Base-by-base conservation (phyloP, 2,797 vertebrate genomes). In the Danio aesculapii region DNA sequence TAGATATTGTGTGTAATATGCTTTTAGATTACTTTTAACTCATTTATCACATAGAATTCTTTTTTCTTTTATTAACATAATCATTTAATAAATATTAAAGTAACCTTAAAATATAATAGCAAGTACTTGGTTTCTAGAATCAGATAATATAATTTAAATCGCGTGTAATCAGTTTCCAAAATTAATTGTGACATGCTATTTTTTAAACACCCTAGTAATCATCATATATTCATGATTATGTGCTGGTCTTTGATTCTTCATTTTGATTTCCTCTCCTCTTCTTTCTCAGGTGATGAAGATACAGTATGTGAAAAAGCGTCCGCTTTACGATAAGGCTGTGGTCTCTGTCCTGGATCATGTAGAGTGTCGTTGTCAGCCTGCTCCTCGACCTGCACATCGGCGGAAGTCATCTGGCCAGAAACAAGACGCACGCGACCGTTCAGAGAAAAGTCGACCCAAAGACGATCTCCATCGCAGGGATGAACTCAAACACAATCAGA, bases 291-390 rank as follows among this genome's bases (percentile, higher is more conserved):
- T 99, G 83, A 96, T 95, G 88, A 99, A 98, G 92, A 97, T 99
- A 0, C 95, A 97, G 88, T 96, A 97, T 50, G 84, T 95, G 21
- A 94, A 94, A 88, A 95, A 90, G 92, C 95, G 90, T 64, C 95
- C 96, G 14, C 92, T 85, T 68, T 96, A 97, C 14, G 92, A 94
- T 72, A 96, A 96, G 92, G 97, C 94, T 0, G 76, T 96, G 0
- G 96, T 99, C 90, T 95, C 97, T 8, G 94, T 99, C 87, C 93
- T 97, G 57, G 98, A 99, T 89, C 97, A 99, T 0, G 90, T 98
- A 87, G 95, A 96, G 47, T 99, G 98, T 86, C 95, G 94, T 53
- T 99, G 97, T 86, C 96, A 97, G 88, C 90, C 91, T 21, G 75
- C 68, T 39, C 85, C 84, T 46, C 80, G 91, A 0, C 61, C 67